A percentile compares a stretch with the other conserved stretches of the same genome.
Evolutionary conservation across 2,113 vertebrate genomes (phyloP).

Genomic region (Dissostichus mawsoni): DNA sequence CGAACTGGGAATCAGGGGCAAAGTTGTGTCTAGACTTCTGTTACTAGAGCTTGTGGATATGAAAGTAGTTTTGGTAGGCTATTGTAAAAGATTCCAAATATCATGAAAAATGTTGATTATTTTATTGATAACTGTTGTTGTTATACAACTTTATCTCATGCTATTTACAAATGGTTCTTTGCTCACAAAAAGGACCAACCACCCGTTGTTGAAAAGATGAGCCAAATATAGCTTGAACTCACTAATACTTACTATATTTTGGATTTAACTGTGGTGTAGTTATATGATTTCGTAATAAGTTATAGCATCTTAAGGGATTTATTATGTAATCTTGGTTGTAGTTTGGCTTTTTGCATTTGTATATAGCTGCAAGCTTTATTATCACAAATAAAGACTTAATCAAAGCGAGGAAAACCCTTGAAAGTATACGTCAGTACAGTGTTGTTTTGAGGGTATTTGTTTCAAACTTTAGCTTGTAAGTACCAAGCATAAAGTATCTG

Average conservation of each 20-base stretch:
- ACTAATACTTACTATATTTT: background rate
- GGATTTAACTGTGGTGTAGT: background rate
- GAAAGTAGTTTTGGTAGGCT: conserved; percentile 5
- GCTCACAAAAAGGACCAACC: background rate
- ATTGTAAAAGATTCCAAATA: background rate
- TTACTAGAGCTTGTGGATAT: background rate
- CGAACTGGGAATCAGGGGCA: background rate
- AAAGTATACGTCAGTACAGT: background rate
- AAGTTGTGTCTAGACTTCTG: background rate
- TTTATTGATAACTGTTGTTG: background rate
- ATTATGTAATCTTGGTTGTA: background rate
- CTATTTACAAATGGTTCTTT: background rate
- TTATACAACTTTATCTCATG: too few relatives aligned
- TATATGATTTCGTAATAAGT: background rate
- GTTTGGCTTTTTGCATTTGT: background rate
- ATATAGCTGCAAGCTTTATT: background rate
- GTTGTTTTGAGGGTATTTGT: background rate
- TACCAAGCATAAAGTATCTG: background rate
- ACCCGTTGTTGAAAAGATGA: background rate
- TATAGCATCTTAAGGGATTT: background rate
- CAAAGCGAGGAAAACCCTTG: background rate
- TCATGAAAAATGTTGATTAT: background rate
- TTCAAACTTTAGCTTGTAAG: background rate
- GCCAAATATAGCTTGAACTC: background rate
- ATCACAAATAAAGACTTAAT: background rate